A percentile compares a stretch with the other conserved stretches of the same genome.
Evolutionary conservation across 1,140 invertebrate genomes (phyloP).

Genomic region (Pseudobourletiella spinata): DNA sequence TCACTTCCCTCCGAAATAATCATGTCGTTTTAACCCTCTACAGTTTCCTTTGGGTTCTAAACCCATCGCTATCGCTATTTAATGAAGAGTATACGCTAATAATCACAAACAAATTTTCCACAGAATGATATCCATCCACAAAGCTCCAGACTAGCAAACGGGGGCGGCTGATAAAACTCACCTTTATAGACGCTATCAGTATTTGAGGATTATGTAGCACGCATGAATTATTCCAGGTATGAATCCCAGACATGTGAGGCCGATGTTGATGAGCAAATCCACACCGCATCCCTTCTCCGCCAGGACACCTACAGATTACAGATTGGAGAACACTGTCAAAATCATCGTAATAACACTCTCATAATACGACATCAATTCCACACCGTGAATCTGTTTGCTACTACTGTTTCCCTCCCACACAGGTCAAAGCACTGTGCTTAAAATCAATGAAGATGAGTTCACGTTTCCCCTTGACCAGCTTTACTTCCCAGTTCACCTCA

Average conservation of each 20-base stretch:
- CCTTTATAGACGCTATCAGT: constrained; percentile 13
- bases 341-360: not conserved
- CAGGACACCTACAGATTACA: constrained; percentile 15
- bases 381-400: not conserved
- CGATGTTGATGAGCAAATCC: constrained; percentile 34
- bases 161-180: not conserved
- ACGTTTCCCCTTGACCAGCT: not conserved
- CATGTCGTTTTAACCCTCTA: too few relatives aligned
- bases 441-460: not conserved
- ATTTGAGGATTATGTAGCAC: constrained; percentile 30
- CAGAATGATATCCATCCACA: too few relatives aligned
- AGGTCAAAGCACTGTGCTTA: not conserved
- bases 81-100: too few relatives aligned
- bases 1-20: too few relatives aligned
- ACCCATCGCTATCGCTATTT: too few relatives aligned
- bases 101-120: too few relatives aligned
- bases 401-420: not conserved
- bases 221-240: constrained; percentile 35
- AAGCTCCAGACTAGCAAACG: too few relatives aligned
- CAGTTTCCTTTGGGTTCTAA: too few relatives aligned
- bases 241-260: constrained; percentile 22
- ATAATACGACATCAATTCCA: not conserved
- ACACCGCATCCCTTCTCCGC: constrained; percentile 31
- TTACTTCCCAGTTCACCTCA: not conserved
- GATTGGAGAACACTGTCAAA: not conserved